Base-by-base conservation (phyloP, 2,113 vertebrate genomes). In the Helogale parvula region DNA sequence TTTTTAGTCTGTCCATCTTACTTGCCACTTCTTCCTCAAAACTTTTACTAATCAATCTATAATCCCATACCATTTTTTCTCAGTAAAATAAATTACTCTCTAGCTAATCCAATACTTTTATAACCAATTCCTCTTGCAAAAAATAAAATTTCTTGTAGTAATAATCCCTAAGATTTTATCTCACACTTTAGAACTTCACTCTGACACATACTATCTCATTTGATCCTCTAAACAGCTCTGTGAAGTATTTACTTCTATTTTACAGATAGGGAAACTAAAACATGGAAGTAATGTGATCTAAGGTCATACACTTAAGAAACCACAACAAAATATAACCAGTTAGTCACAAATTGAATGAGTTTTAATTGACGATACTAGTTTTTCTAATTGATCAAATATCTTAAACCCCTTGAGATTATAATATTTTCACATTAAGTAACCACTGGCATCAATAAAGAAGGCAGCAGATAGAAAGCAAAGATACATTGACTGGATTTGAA, bases 351-450 rank as follows among this genome's bases (percentile, higher is more conserved):
- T 27, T 90, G 52, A 90, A 93, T 45, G 65, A 82, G 17, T 95
- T 95, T 77, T 77, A 69, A 52, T 7, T 81, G 23, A 77, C 82
- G 87, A 82, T 45, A 82, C 27, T 86, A 15, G 45, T 52, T 94
- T 97, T 80, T 85, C 80, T 72, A 96, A 85, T 60, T 90, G 9
- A 84, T n/a, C 19, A 38, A 90, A 84, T 74, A 71, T 17, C 31
- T 14, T 45, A 69, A 87, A 19, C 23, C 79, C 68, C 80, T 85
- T 85, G 41, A 41, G 17, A 94, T 90, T 63, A 91, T 9, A 45
- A 7, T 57, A 85, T 74, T 92, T 94, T 35, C 79, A 81, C n/a
- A 54, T 80, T 63, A 90, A 4, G 0, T 65, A 92, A 74, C 47
- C 29, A 95, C 3, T 81, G 47, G 65, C 45, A 13, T 81, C 38